Base-by-base conservation (phyloP, 1,140 invertebrate species). In the Trachelipus rathkii region DNA sequence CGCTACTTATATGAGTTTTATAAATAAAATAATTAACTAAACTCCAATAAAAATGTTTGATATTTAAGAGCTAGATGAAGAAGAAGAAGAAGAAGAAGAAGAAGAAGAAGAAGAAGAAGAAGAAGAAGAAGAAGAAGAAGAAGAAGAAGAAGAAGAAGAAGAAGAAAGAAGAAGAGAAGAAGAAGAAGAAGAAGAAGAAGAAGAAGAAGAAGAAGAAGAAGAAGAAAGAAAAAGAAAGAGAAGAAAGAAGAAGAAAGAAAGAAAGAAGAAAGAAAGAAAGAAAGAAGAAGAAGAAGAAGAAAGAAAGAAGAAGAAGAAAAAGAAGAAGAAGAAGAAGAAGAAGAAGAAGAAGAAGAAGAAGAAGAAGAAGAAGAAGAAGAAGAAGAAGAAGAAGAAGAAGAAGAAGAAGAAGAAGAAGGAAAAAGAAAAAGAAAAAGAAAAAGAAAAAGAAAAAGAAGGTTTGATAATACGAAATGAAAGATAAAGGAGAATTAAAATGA, bases 141-240 rank as follows among this genome's bases (percentile, higher is more conserved):
- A 53, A n/a, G 50, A 10, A n/a, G 50, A 53, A n/a, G 50, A 10
- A n/a, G 50, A 53, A n/a, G 50, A 10, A n/a, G 50, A 53, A n/a
- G 50, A 10, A n/a, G 50, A 53, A n/a, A n/a, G 10, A n/a, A n/a
- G n/a, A n/a, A n/a, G 10, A n/a, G 50, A 53, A n/a, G 50, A 10
- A n/a, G 50, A 53, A n/a, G 50, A 10, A n/a, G 50, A 53, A n/a
- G 50, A 53, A n/a, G 50, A 53, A n/a, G 50, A 53, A n/a, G 50
- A 53, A n/a, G 50, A 53, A n/a, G 50, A 53, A n/a, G 50, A 53
- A n/a, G 50, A 53, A n/a, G 50, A 53, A n/a, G 50, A 53, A n/a
- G 50, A 53, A n/a, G 50, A 53, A n/a, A n/a, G n/a, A n/a, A n/a
- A 53, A n/a, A n/a, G n/a, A n/a, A n/a, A 53, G 50, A n/a, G n/a